Evolutionary conservation across 1,140 invertebrate species (phyloP).

Genomic region (Chironomus striatipennis): DNA sequence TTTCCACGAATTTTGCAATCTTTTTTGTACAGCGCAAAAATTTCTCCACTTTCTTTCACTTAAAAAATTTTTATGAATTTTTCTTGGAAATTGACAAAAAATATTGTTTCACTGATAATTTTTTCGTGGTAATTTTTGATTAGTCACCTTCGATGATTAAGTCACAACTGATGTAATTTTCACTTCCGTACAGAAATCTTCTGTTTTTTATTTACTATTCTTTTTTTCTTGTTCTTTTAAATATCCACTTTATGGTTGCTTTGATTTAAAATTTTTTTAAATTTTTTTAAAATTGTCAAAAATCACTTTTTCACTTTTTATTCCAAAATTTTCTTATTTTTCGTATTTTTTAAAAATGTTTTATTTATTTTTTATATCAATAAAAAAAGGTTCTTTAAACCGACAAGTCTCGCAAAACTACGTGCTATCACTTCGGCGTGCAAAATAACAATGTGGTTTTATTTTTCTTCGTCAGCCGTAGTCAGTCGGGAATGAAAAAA

Average conservation of each 20-base stretch:
- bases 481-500: conserved; percentile 5
- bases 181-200: not conserved
- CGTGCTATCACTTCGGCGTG: not conserved
- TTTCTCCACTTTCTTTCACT: not conserved
- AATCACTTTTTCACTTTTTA: no score
- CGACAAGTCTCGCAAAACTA: not conserved
- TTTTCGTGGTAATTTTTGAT: no score
- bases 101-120: no score
- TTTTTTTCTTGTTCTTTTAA: not conserved
- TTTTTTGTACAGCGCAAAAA: not conserved
- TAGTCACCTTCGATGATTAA: no score
- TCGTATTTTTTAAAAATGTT: not conserved
- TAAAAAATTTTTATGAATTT: no score
- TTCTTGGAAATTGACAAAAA: no score
- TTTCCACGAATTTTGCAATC: not conserved
- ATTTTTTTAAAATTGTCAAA: not conserved
- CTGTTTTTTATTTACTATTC: not conserved
- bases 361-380: not conserved
- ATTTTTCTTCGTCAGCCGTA: not conserved
- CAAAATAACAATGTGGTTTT: conserved; percentile 22
- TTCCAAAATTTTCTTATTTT: not conserved
- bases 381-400: not conserved
- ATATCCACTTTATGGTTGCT: not conserved
- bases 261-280: not conserved
- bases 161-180: not conserved